Evolutionary conservation across 2,113 vertebrate species (phyloP).

Genomic region (Eulacestoma nigropectus): DNA sequence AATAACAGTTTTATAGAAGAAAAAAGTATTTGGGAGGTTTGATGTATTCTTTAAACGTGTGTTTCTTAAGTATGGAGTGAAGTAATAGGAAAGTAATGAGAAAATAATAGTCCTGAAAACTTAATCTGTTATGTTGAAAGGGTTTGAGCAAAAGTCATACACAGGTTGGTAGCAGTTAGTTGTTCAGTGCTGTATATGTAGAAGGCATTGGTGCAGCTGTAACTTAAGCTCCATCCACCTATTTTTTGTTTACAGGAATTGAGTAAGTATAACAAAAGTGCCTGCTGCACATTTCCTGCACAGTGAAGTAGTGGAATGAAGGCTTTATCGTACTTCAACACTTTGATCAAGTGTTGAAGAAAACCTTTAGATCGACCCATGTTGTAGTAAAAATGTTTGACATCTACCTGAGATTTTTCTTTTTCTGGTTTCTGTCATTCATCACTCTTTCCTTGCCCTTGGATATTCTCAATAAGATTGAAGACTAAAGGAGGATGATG

Average conservation of each 20-base stretch:
- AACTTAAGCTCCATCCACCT: not conserved
- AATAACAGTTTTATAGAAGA: not conserved
- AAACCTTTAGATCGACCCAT: rapidly evolving
- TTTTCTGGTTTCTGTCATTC: not conserved
- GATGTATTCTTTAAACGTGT: not conserved
- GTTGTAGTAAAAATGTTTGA: not conserved
- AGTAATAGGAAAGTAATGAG: not conserved
- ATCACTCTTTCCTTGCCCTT: not conserved
- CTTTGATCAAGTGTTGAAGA: not conserved
- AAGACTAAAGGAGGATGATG: not conserved
- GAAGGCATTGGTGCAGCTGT: not conserved
- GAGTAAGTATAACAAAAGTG: not conserved
- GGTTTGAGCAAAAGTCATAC: not conserved
- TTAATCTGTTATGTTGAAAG: not conserved
- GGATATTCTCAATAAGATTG: not conserved
- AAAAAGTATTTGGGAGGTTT: not conserved
- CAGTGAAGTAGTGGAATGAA: not conserved
- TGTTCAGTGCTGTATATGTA: not conserved
- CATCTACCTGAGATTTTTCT: not conserved
- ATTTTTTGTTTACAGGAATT: not conserved
- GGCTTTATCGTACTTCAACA: not conserved
- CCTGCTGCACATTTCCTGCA: not conserved
- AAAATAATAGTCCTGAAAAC: not conserved
- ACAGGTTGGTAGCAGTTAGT: not conserved
- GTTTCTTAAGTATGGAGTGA: not conserved